Evolutionary conservation across 2,888 invertebrate genomes (phyloP), one percentile per base, ranked within the genome.

Genomic region (Drosophila fungiperda): DNA sequence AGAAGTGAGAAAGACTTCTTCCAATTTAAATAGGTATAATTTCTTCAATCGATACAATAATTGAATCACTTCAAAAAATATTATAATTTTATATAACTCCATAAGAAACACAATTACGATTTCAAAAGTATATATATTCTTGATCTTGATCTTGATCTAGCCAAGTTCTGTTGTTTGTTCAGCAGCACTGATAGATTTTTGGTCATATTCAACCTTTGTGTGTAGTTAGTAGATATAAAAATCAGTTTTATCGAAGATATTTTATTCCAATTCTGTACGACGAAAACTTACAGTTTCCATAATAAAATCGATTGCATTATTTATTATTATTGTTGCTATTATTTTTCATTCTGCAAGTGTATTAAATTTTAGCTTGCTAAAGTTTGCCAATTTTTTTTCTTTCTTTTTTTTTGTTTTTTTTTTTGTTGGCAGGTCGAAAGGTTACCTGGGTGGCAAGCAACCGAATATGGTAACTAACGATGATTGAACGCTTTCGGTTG

Each of bases 401-500:
- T 52, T 49, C 52, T 70, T 50, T 58, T 70, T 50, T 23, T 8
- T 29, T 59, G 33, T 62, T n/a, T 35, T 11, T 50, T 50, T 49
- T 67, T 68, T 64, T 68, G 58, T 64, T 55, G 65, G 52, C 60
- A 61, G 63, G 62, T 53, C 53, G 66, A 69, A 48, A 82, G 73
- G 65, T 80, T 82, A 76, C 85, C 75, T 70, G 49, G 61, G 49
- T 53, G 40, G 65, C 58, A 63, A 67, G 89, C 78, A 85, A 80
- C 78, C 78, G 83, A 87, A 86, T 85, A 86, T 86, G 90, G 85
- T 89, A 91, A 87, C 90, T 90, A 90, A 90, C 91, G 90, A 90
- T 91, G 90, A 90, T 90, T 90, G 90, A 90, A 89, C 91, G 90
- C 83, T 90, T 89, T 90, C 82, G 89, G 87, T 91, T 87, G 85